phyloP scores from a whole-genome alignment of 2,797 vertebrate genomes.

The Gymnodraco acuticeps region DNA sequence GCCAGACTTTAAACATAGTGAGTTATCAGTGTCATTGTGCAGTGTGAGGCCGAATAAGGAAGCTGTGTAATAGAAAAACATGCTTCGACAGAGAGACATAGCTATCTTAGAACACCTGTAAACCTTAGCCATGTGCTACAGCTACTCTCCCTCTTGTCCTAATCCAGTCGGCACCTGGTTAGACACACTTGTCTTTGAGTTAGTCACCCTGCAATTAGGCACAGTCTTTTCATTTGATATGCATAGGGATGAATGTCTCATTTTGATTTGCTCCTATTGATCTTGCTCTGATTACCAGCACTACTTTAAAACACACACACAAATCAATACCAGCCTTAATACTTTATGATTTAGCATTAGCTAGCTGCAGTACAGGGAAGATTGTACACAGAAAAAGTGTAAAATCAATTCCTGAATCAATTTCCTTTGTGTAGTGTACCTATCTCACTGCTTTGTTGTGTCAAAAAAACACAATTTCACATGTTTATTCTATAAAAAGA shows the following conservation, averaged over 20 bases:
- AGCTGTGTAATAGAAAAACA: slow-evolving; percentile 8
- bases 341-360: slow-evolving; percentile 35
- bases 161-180: slow-evolving; percentile 19
- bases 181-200: slow-evolving; percentile 31
- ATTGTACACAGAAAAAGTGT: slow-evolving; percentile 32
- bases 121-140: background rate
- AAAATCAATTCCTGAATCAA: slow-evolving; percentile 35
- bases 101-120: slow-evolving; percentile 32
- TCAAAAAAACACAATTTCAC: slow-evolving; percentile 10
- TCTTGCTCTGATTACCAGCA: slow-evolving; percentile 43
- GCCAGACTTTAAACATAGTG: slow-evolving; percentile 19
- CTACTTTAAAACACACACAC: slow-evolving; percentile 27
- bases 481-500: background rate
- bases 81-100: slow-evolving; percentile 7
- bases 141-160: slow-evolving; percentile 4
- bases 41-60: slow-evolving; percentile 10
- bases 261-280: slow-evolving; percentile 59
- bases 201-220: slow-evolving; percentile 34
- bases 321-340: slow-evolving; percentile 35
- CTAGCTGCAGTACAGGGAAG: slow-evolving; percentile 9
- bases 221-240: slow-evolving; percentile 47
- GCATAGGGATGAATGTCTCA: slow-evolving; percentile 48
- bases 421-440: slow-evolving; percentile 23
- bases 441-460: slow-evolving; percentile 21
- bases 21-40: slow-evolving; percentile 35